Conservation (phyloP, 1,140 invertebrate genomes). For the Zaprionus inermis region DNA sequence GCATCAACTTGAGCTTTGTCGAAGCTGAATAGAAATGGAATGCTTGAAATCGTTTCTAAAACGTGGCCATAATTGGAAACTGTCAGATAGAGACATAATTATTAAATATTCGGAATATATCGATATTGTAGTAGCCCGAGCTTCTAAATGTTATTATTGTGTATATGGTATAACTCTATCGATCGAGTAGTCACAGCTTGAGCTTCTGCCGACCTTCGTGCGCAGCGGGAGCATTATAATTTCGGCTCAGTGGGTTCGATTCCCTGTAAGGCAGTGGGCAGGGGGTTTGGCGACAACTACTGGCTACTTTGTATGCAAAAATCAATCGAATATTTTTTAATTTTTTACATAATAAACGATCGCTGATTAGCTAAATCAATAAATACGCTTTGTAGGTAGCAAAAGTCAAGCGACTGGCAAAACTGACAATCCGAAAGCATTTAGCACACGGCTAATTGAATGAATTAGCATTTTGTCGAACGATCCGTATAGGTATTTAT, state of each 20-base stretch:
- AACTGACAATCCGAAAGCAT: conserved; percentile 48
- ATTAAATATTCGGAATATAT: background rate
- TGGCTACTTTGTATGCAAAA: conserved; percentile 71
- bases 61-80: background rate
- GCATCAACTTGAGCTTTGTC: background rate
- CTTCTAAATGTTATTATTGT: background rate
- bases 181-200: background rate
- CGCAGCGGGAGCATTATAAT: background rate
- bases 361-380: conserved; percentile 80
- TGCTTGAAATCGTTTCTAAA: background rate
- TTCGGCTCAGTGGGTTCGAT: background rate
- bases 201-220: background rate
- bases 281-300: too few species aligned
- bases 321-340: conserved; percentile 54
- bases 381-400: conserved; percentile 76
- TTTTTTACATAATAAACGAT: conserved; percentile 74
- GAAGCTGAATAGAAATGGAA: background rate
- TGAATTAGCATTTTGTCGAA: conserved; percentile 66
- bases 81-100: background rate
- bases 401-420: conserved; percentile 66
- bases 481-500: background rate
- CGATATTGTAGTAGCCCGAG: too few species aligned
- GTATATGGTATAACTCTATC: background rate
- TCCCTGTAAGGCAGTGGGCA: background rate
- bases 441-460: conserved; percentile 71